Conservation (phyloP, 2,113 vertebrate genomes). For the Leptobrachium ailaonicum region DNA sequence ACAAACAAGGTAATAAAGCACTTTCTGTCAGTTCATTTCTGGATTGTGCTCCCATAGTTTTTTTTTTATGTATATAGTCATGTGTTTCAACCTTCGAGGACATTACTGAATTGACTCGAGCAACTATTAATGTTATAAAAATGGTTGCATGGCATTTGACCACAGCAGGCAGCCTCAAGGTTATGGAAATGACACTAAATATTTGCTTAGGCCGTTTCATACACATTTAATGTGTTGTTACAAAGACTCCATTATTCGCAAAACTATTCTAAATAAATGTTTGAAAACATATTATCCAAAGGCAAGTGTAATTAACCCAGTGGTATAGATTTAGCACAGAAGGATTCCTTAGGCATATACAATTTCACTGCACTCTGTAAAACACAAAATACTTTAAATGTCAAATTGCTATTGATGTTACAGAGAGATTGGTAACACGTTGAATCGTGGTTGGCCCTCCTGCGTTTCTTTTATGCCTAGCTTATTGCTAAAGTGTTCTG, state of each 20-base stretch:
- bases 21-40: too few species aligned
- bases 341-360: slow-evolving; percentile 18
- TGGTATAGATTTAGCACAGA: slow-evolving; percentile 7
- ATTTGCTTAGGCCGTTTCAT: neutral
- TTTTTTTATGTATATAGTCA: too few species aligned
- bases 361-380: slow-evolving; percentile 12
- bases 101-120: too few species aligned
- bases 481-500: slow-evolving; percentile 21
- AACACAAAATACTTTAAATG: slow-evolving; percentile 18
- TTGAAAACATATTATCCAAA: slow-evolving; percentile 18
- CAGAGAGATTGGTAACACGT: slow-evolving; percentile 7
- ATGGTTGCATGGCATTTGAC: too few species aligned
- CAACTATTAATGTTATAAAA: too few species aligned
- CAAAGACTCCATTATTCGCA: neutral
- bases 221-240: slow-evolving; percentile 14
- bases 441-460: slow-evolving; percentile 16
- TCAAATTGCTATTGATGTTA: slow-evolving; percentile 28
- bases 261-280: slow-evolving; percentile 10
- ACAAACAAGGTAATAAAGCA: too few species aligned
- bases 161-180: too few species aligned
- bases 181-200: too few species aligned
- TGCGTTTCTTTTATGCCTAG: slow-evolving; percentile 20
- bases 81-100: too few species aligned
- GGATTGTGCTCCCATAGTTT: too few species aligned
- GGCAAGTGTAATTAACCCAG: slow-evolving; percentile 6